phyloP scores from a whole-genome alignment of 2,797 vertebrate genomes.

The Coluber constrictor region DNA sequence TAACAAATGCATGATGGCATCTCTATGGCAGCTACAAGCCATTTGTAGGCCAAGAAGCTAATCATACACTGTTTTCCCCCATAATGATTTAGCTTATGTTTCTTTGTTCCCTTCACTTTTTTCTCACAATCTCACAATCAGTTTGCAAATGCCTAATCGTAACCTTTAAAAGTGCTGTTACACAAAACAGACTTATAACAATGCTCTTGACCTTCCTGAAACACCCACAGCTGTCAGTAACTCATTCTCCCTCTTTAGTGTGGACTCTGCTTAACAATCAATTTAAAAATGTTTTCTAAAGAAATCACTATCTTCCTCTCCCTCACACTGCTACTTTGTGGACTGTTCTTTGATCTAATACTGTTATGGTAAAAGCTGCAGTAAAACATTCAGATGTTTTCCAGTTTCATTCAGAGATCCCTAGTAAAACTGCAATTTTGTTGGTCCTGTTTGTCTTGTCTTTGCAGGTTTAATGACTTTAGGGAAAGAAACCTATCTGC shows the following conservation, averaged over 20 bases:
- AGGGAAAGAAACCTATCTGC: background rate
- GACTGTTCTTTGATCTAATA: conserved; percentile 54
- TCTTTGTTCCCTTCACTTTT: background rate
- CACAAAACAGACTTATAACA: conserved; percentile 27
- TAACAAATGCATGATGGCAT: background rate
- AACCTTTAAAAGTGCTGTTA: conserved; percentile 35
- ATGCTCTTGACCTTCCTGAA: conserved; percentile 22
- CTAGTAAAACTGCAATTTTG: conserved; percentile 55
- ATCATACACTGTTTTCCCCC: background rate
- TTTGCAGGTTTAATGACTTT: conserved; percentile 22
- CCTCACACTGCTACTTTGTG: background rate
- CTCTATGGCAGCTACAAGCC: background rate
- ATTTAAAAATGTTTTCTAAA: conserved; percentile 39
- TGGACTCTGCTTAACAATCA: conserved; percentile 46
- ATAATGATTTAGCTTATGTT: background rate
- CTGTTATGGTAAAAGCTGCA: conserved; percentile 27
- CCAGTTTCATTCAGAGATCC: background rate
- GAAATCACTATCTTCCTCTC: background rate
- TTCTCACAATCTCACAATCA: background rate
- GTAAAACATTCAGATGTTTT: background rate
- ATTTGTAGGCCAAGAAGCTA: background rate
- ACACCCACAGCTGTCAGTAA: conserved; percentile 39
- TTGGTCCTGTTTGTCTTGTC: conserved; percentile 19
- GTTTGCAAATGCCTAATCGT: background rate
- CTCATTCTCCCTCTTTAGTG: conserved; percentile 36